Evolutionary conservation across 2,113 vertebrate genomes (phyloP).

Genomic region (Dunckerocampus dactyliophorus): DNA sequence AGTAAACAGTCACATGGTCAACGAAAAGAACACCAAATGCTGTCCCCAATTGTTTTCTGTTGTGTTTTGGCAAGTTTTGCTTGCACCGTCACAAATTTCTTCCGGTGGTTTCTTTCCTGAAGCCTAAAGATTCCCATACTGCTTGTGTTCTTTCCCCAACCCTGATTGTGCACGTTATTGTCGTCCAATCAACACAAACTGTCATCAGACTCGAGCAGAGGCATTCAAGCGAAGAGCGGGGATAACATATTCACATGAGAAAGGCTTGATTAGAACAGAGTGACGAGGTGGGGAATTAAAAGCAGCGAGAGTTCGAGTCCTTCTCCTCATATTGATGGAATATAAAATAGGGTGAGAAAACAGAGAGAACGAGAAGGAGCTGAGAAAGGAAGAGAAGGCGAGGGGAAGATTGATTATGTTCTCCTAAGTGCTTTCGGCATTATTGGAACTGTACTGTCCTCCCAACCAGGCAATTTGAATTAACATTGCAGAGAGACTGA

Average conservation of each 20-base stretch:
- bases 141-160: conserved; percentile 2
- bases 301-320: conserved; percentile 33
- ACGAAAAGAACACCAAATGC: no score
- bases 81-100: no score
- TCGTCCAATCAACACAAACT: conserved; percentile 8
- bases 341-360: conserved; percentile 56
- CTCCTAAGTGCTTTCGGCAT: conserved; percentile 69
- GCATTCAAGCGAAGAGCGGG: conserved; percentile 18
- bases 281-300: conserved; percentile 26
- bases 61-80: no score
- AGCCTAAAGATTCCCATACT: no score
- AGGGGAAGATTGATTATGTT: conserved; percentile 70
- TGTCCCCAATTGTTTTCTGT: no score
- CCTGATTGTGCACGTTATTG: background rate
- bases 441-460: conserved; percentile 65
- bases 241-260: conserved; percentile 37
- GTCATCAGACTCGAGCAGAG: conserved; percentile 5
- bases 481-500: conserved; percentile 59
- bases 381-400: conserved; percentile 14
- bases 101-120: no score
- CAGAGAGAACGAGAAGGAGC: conserved; percentile 17
- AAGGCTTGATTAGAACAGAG: conserved; percentile 33
- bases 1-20: no score
- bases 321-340: conserved; percentile 47
- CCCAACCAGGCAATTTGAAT: conserved; percentile 66